Base-by-base conservation (phyloP, 2,113 vertebrate species). In the Thalassoma bifasciatum region DNA sequence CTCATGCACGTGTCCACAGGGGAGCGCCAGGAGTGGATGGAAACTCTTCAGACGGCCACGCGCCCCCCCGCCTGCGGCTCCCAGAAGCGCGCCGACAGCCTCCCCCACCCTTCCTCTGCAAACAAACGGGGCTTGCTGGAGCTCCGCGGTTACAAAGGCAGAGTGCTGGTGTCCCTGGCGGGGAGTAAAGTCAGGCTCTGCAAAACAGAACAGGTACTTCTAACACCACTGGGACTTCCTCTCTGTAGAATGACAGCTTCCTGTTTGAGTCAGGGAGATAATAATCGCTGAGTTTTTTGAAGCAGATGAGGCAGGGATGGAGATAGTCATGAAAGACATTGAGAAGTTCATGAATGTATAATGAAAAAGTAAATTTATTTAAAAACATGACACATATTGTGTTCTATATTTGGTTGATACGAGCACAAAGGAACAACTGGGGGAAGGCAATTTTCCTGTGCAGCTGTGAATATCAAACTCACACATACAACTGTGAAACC, bases 151-250 rank as follows among this genome's bases (percentile, higher is more conserved):
- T 96, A 97, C 92, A 99, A 98, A 96, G 92, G 95, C 86, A 97
- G 95, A 95, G 94, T 99, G 85, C 95, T 95, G 90, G 94, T 96
- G 86, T 94, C 95, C 68, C 92, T 98, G 90, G 94, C 90, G 93
- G 96, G 96, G 74, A 95, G 89, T 85, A 96, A 94, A 75, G 93
- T 98, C 91, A 96, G 96, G 94, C 93, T 99, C 87, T 97, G 96
- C 93, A 99, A 99, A 96, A 97, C 95, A 77, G 96, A 98, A 84
- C 96, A 99, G 98, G 97, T 99, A 94, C 90, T 84, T 73, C 64
- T 42, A 38, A 26, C 84, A 67, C 89, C 70, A 14, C 53, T 8
- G 82, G 85, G 91, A 89, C 82, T 84, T 79, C 85, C 78, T 86
- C 85, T 88, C 73, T 40, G 36, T 72, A 74, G 83, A 72, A 84